phyloP scores from a whole-genome alignment of 64 coral and sea anemone species.

The Pocillopora verrucosa region DNA sequence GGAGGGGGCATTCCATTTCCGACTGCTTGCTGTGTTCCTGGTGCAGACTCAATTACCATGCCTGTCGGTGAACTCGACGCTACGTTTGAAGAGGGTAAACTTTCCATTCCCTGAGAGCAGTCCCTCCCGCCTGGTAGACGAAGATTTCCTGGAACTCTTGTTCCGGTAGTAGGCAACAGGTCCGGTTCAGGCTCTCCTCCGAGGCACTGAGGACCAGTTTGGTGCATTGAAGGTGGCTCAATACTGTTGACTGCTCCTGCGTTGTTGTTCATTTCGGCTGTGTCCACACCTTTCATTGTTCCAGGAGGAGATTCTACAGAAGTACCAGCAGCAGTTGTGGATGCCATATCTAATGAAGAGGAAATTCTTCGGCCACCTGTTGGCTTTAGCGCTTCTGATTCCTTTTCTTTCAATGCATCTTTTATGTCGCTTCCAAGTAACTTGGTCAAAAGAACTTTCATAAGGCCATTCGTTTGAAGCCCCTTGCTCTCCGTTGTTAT shows the following conservation, averaged over 20 bases:
- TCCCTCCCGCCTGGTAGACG: neutral
- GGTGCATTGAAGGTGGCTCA: neutral
- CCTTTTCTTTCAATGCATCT: slow-evolving; percentile 15
- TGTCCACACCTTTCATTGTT: neutral
- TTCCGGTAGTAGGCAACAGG: too few relatives aligned
- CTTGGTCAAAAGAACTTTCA: slow-evolving; percentile 8
- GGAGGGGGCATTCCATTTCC: neutral
- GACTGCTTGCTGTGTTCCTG: neutral
- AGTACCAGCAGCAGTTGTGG: neutral
- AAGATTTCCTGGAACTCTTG: neutral
- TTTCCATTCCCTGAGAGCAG: neutral
- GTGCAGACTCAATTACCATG: neutral
- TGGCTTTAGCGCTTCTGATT: neutral
- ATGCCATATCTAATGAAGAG: slow-evolving; percentile 12
- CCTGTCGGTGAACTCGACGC: neutral
- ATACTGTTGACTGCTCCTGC: neutral
- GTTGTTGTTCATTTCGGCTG: neutral
- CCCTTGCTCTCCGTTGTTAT: slow-evolving; percentile 40
- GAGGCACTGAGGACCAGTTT: neutral
- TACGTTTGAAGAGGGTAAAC: neutral
- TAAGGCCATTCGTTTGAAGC: slow-evolving; percentile 13
- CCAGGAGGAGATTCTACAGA: slow-evolving; percentile 8
- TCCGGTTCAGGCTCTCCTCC: neutral
- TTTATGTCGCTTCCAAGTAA: slow-evolving; percentile 8
- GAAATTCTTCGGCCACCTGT: neutral